Base-by-base conservation (phyloP, 2,113 vertebrate species). In the Sturnira hondurensis region DNA sequence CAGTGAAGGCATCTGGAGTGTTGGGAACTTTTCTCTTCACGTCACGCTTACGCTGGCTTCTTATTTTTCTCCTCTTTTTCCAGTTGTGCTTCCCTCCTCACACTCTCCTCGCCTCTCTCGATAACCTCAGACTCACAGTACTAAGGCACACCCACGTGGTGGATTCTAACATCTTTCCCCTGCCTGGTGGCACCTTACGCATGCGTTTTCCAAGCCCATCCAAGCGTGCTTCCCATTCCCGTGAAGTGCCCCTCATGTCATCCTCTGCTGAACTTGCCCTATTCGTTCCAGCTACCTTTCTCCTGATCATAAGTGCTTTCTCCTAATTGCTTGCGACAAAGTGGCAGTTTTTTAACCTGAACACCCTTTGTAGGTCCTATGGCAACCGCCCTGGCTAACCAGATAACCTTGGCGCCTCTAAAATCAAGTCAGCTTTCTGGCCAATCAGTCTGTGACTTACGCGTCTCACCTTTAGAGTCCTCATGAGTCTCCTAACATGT, bases 311-410 rank as follows among this genome's bases (percentile, higher is more conserved):
- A 61, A 84, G 56, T 74, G 19, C 41, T 92, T 92, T 97, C 86
- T 97, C 45, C 77, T 86, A 88, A 95, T 86, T 77, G 91, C 93
- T 82, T 97, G 74, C 7, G 19, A 74, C 88, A 63, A 70, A 28
- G 92, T 43, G 14, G 50, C 73, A n/a, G 73, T 92, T 93, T 87
- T 95, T 94, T 61, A 50, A 80, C 3, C 24, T 47, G 70, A 91
- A 81, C 70, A 47, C 33, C 78, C 50, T 58, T 38, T 15, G 0
- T 0, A 22, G 63, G 47, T 41, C 28, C 28, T 19, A 14, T 2
- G 58, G 68, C 58, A 52, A 68, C 80, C 78, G 38, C 68, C 82
- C 61, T 10, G 14, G 45, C 90, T 96, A 77, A 88, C 87, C 24
- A 17, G 50, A 38, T 83, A 70, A 70, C 4, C 3, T 68, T 52